These are phyloP conservation scores for Scleropages formosus DNA, from an alignment of 2,797 vertebrate species.

Conservation along the genomic window DNA sequence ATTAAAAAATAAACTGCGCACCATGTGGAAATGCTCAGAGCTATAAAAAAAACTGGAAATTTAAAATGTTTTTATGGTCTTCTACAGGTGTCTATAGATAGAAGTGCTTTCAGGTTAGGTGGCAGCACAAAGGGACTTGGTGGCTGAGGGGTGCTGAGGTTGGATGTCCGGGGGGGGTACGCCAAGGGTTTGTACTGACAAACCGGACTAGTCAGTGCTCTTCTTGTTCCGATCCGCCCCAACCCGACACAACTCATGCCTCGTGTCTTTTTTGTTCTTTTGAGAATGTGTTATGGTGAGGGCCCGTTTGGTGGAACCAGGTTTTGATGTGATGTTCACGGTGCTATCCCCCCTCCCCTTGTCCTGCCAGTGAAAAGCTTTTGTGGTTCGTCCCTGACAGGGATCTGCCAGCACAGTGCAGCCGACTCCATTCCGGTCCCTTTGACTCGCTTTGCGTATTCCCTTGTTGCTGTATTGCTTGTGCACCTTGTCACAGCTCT, in stretches of 20 bases:
- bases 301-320: neutral
- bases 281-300: neutral
- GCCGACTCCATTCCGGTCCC: conserved; percentile 5
- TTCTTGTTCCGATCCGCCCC: neutral
- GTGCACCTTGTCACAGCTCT: conserved; percentile 43
- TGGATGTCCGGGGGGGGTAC: neutral
- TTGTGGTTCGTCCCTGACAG: conserved; percentile 25
- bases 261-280: neutral
- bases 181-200: conserved; percentile 5
- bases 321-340: neutral
- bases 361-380: conserved; percentile 3
- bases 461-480: conserved; percentile 30
- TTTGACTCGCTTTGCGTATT: conserved; percentile 24
- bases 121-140: neutral
- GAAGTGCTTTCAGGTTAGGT: conserved; percentile 16
- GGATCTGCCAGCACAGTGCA: neutral
- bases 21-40: neutral
- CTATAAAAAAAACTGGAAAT: neutral
- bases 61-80: neutral
- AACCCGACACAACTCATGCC: too few species aligned
- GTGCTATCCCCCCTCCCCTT: neutral
- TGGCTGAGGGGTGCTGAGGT: neutral
- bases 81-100: neutral
- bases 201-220: neutral
- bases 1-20: neutral